phyloP scores from a whole-genome alignment of 30 jellyfish, hydroid and myxozoan species.

The Morbakka virulenta region DNA sequence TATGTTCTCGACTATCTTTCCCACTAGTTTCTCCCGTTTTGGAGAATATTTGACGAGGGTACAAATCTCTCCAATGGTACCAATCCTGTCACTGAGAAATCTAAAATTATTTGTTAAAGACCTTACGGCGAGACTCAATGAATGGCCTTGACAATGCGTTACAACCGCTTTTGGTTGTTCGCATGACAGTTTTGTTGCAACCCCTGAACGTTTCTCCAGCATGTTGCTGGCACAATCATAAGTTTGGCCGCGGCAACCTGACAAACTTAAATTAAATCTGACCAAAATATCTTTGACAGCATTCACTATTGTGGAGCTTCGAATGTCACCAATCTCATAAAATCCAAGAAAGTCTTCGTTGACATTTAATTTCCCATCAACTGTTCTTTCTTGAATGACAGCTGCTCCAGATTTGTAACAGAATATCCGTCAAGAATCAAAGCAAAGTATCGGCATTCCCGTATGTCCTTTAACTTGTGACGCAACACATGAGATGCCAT shows the following conservation, averaged over 20 bases:
- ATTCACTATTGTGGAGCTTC: too few relatives aligned
- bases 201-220: background rate
- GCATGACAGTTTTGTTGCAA: background rate
- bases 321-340: too few relatives aligned
- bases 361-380: too few relatives aligned
- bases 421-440: background rate
- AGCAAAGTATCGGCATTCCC: background rate
- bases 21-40: background rate
- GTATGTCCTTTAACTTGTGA: background rate
- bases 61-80: too few relatives aligned
- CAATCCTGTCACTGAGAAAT: too few relatives aligned
- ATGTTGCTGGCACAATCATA: too few relatives aligned
- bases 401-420: background rate
- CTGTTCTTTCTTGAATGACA: too few relatives aligned
- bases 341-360: too few relatives aligned
- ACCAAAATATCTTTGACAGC: slow-evolving; percentile 13
- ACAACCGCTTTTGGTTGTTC: slow-evolving; percentile 26
- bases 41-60: slow-evolving; percentile 8
- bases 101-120: too few relatives aligned
- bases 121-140: too few relatives aligned
- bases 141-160: slow-evolving; percentile 12
- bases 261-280: background rate
- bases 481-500: slow-evolving; percentile 9
- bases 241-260: too few relatives aligned
- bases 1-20: too few relatives aligned